Percentiles rank a stretch among this genome's conserved stretches.
Evolutionary conservation across 92 coral and sea anemone genomes (phyloP).

Genomic region (Porites cylindrica): DNA sequence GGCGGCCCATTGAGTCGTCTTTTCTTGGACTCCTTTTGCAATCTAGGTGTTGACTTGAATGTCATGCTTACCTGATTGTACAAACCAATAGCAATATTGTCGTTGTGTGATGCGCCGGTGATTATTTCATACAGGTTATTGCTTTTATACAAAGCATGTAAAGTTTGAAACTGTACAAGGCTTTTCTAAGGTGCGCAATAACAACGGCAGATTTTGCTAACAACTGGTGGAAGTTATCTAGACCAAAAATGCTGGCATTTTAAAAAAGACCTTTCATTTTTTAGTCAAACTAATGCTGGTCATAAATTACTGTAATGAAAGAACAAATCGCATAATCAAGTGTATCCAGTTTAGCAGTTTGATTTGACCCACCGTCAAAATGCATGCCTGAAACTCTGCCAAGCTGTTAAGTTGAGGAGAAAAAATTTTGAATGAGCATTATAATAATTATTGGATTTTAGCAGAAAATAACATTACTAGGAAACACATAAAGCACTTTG

Average conservation of each 20-base stretch:
- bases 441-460: too few relatives aligned
- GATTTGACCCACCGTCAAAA: background rate
- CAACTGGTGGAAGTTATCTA: slow-evolving; percentile 17
- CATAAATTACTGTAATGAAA: background rate
- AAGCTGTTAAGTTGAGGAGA: background rate
- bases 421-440: too few relatives aligned
- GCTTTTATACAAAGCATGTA: background rate
- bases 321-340: slow-evolving; percentile 5
- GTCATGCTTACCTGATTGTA: background rate
- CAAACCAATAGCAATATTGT: background rate
- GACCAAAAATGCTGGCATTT: slow-evolving; percentile 41
- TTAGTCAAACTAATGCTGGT: slow-evolving; percentile 8
- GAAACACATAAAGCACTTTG: too few relatives aligned
- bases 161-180: background rate
- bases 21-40: background rate
- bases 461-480: too few relatives aligned
- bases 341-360: slow-evolving; percentile 2
- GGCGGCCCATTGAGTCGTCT: background rate
- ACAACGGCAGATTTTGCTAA: slow-evolving; percentile 3
- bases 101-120: too few relatives aligned
- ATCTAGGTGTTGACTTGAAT: background rate
- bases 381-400: background rate
- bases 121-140: too few relatives aligned
- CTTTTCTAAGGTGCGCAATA: slow-evolving; percentile 2
- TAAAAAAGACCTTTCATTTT: background rate